phyloP scores from a whole-genome alignment of 2,888 invertebrate species.

The Linyphia triangularis region DNA sequence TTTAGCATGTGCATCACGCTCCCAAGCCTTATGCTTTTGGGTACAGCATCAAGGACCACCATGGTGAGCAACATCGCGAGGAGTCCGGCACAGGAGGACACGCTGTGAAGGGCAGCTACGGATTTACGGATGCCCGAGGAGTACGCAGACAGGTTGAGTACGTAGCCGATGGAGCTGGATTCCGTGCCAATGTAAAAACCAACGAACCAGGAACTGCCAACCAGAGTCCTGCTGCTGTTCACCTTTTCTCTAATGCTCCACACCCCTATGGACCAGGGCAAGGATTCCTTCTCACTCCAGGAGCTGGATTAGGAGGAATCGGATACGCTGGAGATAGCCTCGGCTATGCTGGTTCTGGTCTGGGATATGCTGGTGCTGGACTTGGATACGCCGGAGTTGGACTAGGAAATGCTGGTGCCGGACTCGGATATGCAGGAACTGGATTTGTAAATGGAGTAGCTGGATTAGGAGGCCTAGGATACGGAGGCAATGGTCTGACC shows the following conservation, averaged over 20 bases:
- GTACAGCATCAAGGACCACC: constrained; percentile 45
- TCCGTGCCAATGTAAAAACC: constrained; percentile 51
- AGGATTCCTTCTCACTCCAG: neutral
- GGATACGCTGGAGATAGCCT: neutral
- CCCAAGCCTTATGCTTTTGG: constrained; percentile 48
- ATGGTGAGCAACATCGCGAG: constrained; percentile 35
- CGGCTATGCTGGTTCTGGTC: neutral
- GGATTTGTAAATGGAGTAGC: neutral
- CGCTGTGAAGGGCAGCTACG: constrained; percentile 53
- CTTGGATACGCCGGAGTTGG: neutral
- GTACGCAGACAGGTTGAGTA: constrained; percentile 33
- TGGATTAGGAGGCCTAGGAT: neutral
- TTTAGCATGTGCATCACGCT: constrained; percentile 19
- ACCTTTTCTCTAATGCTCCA: constrained; percentile 21
- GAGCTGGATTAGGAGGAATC: constrained; percentile 1
- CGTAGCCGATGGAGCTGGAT: constrained; percentile 41
- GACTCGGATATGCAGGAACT: constrained; percentile 24
- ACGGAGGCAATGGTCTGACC: neutral
- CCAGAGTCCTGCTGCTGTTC: constrained; percentile 39
- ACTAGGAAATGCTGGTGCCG: neutral
- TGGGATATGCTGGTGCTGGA: constrained; percentile 5
- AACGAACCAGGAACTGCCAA: constrained; percentile 50
- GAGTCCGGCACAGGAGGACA: constrained; percentile 34
- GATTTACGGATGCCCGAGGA: constrained; percentile 42
- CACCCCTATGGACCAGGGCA: neutral